Conservation (phyloP, 2,797 vertebrate genomes). For the Lagocephalus sceleratus region DNA sequence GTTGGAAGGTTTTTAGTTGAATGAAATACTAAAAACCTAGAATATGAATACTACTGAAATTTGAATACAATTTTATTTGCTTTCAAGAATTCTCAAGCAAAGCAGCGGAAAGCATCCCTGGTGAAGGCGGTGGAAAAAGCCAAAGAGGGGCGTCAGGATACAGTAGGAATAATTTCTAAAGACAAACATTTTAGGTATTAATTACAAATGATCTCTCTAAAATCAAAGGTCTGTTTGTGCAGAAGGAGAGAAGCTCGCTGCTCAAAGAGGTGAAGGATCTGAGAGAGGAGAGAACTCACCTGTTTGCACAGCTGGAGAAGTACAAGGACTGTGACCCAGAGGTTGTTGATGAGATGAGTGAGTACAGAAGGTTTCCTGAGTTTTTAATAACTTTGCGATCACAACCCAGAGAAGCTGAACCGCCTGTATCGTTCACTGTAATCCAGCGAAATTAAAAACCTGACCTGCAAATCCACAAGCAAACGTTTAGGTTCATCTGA, state of each 20-base stretch:
- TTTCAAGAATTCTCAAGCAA: conserved; percentile 81
- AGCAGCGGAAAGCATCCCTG: conserved; percentile 75
- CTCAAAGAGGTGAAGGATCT: conserved; percentile 79
- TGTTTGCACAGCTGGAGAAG: conserved; percentile 86
- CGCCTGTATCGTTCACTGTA: no score
- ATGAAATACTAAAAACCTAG: neutral
- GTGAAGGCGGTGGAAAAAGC: conserved; percentile 82
- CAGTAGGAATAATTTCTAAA: conserved; percentile 72
- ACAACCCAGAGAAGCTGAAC: no score
- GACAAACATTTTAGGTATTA: no score
- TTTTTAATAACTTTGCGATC: neutral
- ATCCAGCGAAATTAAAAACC: no score
- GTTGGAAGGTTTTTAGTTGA: no score
- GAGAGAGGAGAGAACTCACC: conserved; percentile 73
- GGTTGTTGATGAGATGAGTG: conserved; percentile 89
- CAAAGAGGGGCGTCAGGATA: conserved; percentile 87
- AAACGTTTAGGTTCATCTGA: no score
- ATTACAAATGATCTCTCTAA: neutral
- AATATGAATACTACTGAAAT: neutral
- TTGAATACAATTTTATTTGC: neutral
- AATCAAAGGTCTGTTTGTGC: neutral
- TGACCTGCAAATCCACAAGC: no score
- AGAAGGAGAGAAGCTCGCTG: conserved; percentile 83
- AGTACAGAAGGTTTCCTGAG: conserved; percentile 65
- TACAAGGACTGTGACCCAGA: conserved; percentile 94